Evolutionary conservation across 2,113 vertebrate genomes (phyloP).

Genomic region (Austrofundulus limnaeus): DNA sequence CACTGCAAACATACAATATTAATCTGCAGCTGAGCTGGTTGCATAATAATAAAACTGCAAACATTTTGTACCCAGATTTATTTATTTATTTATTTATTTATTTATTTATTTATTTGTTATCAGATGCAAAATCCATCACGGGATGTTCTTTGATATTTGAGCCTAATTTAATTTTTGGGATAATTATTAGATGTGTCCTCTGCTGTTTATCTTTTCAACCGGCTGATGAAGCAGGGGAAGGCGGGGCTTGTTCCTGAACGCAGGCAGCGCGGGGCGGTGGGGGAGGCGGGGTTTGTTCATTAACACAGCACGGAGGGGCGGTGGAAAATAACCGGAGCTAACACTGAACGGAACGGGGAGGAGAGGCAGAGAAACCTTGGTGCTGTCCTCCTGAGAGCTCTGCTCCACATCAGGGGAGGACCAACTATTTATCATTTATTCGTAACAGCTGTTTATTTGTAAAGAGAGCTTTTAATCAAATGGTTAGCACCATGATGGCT

Average conservation of each 20-base stretch:
- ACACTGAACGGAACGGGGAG: not conserved
- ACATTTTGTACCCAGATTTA: not conserved
- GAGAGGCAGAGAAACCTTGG: not conserved
- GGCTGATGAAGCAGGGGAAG: too few species aligned
- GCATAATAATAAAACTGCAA: not conserved
- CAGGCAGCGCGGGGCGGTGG: too few species aligned
- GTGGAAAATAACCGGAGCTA: conserved; percentile 17
- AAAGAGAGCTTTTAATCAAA: not conserved
- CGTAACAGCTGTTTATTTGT: not conserved
- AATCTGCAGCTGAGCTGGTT: conserved; percentile 17
- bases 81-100: too few species aligned
- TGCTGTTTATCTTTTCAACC: conserved; percentile 7
- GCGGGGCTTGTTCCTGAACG: conserved; percentile 1
- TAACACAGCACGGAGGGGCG: conserved; percentile 14
- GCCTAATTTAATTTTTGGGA: not conserved
- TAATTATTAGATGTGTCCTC: not conserved
- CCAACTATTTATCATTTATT: not conserved
- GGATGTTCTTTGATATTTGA: not conserved
- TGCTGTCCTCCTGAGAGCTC: not conserved
- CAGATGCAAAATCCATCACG: not conserved
- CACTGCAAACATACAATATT: conserved; percentile 1
- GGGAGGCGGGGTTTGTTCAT: not conserved
- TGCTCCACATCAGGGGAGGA: not conserved
- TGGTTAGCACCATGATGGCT: not conserved
- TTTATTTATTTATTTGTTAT: not conserved